A percentile compares a stretch with the other conserved stretches of the same genome.
Evolutionary conservation across 2,888 invertebrate genomes (phyloP).

Genomic region (Sussaba pulchella): DNA sequence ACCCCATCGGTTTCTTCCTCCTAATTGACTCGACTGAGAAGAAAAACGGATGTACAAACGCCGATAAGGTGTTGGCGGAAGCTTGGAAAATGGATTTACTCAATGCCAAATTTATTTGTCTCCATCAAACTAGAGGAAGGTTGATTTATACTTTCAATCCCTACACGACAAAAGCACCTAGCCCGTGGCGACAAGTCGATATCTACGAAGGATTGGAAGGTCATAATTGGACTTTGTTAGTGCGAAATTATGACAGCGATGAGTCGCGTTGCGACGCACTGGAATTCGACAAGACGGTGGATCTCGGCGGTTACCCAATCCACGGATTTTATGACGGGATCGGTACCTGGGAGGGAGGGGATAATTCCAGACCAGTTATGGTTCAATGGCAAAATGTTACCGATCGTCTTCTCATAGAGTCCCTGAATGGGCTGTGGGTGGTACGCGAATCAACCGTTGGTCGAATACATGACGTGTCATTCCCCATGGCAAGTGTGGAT

Average conservation of each 20-base stretch:
- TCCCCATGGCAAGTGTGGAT: no score
- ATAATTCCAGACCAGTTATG: neutral
- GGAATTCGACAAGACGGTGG: conserved; percentile 1
- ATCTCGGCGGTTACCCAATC: conserved; percentile 1
- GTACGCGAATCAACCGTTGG: no score
- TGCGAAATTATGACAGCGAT: neutral
- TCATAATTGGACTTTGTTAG: neutral
- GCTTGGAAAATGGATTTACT: conserved; percentile 14
- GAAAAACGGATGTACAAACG: neutral
- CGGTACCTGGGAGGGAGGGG: no score
- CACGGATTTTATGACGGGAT: no score
- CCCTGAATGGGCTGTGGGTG: no score
- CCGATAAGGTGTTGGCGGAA: neutral
- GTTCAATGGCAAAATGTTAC: no score
- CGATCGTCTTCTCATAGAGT: no score
- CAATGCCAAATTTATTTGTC: neutral
- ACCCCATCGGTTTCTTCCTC: conserved; percentile 5
- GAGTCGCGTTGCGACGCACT: neutral
- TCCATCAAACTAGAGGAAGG: neutral
- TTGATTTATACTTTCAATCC: conserved; percentile 19
- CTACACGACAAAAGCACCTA: conserved; percentile 8
- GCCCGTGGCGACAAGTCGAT: neutral
- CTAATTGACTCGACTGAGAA: neutral
- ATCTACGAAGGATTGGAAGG: neutral
- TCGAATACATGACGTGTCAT: no score